Conservation (phyloP, 2,113 vertebrate genomes). For the Nyctibius bracteatus region DNA sequence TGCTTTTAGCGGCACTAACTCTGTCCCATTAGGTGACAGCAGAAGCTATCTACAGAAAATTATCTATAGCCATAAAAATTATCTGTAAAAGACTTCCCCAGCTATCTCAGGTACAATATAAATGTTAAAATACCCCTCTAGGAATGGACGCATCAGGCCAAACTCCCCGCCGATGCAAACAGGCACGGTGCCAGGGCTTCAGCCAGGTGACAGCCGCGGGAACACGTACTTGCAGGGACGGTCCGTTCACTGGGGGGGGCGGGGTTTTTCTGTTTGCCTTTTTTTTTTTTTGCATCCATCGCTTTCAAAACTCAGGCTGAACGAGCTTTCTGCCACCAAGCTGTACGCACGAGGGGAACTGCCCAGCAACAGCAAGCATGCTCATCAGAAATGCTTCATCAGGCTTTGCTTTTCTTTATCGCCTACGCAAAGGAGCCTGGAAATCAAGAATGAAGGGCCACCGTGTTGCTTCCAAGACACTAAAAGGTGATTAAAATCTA, state of each 20-base stretch:
- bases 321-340: not conserved
- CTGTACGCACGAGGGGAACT: not conserved
- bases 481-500: not conserved
- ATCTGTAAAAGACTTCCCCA: not conserved
- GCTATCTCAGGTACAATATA: not conserved
- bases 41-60: not conserved
- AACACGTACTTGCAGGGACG: not conserved
- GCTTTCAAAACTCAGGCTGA: not conserved
- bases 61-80: not conserved
- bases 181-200: not conserved
- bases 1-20: not conserved
- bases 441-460: not conserved
- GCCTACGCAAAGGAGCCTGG: not conserved
- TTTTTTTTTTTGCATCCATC: not conserved
- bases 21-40: not conserved
- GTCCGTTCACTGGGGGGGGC: not conserved
- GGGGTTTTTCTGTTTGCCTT: not conserved
- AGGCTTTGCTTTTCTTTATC: not conserved
- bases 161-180: not conserved
- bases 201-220: not conserved
- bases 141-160: rapidly evolving
- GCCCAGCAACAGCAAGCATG: not conserved
- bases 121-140: not conserved
- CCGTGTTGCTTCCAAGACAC: not conserved
- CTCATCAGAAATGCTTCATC: not conserved